phyloP scores from a whole-genome alignment of 2,113 vertebrate genomes.

The Isurus oxyrinchus region DNA sequence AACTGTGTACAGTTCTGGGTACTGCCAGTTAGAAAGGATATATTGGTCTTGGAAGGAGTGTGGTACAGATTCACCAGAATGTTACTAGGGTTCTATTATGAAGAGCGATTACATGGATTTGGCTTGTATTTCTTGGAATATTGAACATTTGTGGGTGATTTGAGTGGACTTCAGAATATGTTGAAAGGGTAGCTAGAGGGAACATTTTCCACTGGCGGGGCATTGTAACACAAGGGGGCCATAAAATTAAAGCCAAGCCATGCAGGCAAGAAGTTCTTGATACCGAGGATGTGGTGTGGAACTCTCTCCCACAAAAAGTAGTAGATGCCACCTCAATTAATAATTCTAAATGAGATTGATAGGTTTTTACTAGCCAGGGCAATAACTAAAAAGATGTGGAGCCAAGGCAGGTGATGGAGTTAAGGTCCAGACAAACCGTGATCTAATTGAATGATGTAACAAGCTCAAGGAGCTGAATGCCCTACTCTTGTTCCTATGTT shows the following conservation, averaged over 20 bases:
- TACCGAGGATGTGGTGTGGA: not conserved
- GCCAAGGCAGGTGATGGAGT: not conserved
- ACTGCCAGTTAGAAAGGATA: not conserved
- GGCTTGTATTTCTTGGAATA: not conserved
- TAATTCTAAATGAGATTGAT: not conserved
- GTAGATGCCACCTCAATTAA: not conserved
- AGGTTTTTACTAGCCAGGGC: not conserved
- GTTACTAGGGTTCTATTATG: not conserved
- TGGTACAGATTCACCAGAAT: not conserved
- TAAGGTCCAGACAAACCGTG: not conserved
- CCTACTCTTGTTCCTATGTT: not conserved
- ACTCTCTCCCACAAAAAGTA: not conserved
- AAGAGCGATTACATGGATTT: not conserved
- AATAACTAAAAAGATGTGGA: not conserved
- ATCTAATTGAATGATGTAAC: not conserved
- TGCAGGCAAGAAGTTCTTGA: not conserved
- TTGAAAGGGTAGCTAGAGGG: not conserved
- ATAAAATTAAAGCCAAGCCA: not conserved
- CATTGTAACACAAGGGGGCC: not conserved
- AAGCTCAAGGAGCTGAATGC: not conserved
- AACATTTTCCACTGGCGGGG: not conserved
- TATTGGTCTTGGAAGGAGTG: not conserved
- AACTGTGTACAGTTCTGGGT: not conserved
- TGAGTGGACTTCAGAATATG: not conserved
- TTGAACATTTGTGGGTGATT: not conserved